phyloP scores from a whole-genome alignment of 1,140 invertebrate species.

The Lepidurus arcticus region DNA sequence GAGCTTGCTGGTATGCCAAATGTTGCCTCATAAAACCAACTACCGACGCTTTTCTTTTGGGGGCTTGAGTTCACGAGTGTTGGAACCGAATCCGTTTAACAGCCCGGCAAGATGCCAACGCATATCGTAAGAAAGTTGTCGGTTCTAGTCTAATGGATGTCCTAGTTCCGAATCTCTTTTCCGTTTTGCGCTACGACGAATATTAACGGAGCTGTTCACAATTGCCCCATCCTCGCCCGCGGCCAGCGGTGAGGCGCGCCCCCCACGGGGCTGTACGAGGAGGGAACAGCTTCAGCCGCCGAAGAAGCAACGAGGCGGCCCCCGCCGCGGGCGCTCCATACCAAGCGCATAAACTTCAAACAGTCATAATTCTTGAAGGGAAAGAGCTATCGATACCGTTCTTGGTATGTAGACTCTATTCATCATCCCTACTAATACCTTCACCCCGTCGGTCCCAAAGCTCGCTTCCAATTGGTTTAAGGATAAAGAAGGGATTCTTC shows the following conservation, averaged over 20 bases:
- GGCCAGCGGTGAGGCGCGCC: too few species aligned
- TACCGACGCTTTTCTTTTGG: background rate
- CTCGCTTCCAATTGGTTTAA: too few species aligned
- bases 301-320: background rate
- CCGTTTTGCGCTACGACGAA: too few species aligned
- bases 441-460: background rate
- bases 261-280: too few species aligned
- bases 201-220: too few species aligned
- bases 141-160: too few species aligned
- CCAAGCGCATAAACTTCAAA: background rate
- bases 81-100: background rate
- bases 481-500: too few species aligned
- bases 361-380: constrained; percentile 15
- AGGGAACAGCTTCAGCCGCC: too few species aligned
- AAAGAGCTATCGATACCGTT: background rate
- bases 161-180: too few species aligned
- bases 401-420: constrained; percentile 1
- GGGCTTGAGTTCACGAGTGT: background rate
- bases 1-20: background rate
- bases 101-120: too few species aligned
- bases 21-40: background rate
- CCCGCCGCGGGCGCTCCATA: background rate
- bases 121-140: too few species aligned
- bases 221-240: too few species aligned
- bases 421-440: background rate